Percentiles rank a stretch among this genome's conserved stretches.
These are phyloP conservation scores for Tenthredo scrophulariae DNA, from an alignment of 2,888 invertebrate species.

Conservation along the genomic window DNA sequence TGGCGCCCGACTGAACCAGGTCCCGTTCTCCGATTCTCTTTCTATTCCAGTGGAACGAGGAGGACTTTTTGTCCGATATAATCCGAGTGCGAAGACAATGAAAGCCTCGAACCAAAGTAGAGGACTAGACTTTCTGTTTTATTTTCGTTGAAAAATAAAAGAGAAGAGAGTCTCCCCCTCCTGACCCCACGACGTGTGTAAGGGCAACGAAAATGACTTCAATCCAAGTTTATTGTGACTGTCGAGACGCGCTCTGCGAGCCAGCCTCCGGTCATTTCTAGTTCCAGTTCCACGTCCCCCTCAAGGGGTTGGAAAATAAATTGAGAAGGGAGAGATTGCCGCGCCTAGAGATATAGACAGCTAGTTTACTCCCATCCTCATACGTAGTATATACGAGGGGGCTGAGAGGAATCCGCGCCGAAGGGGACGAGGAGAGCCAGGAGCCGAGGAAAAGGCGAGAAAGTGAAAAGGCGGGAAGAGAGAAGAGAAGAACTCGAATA, in stretches of 20 bases:
- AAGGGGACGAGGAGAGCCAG: not conserved
- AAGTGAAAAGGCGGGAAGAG: not conserved
- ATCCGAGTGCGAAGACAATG: not conserved
- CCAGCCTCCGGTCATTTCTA: conserved; percentile 46
- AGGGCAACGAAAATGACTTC: conserved; percentile 60
- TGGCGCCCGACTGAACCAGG: not conserved
- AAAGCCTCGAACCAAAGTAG: not conserved
- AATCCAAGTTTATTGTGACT: conserved; percentile 64
- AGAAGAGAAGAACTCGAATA: not conserved
- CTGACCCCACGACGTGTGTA: not conserved
- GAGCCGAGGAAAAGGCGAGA: not conserved
- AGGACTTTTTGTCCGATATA: not conserved
- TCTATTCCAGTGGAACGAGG: not conserved
- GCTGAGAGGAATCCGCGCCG: conserved; percentile 10
- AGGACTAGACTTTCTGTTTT: not conserved
- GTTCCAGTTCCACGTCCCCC: not conserved
- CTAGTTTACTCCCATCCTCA: conserved; percentile 25
- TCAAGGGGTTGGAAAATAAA: conserved; percentile 51
- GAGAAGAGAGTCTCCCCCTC: not conserved
- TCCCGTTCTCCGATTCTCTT: not conserved
- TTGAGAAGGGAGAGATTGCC: conserved; percentile 52
- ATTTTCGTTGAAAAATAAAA: not conserved
- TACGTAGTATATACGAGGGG: not conserved
- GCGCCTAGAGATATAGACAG: conserved; percentile 34
- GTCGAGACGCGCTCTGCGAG: conserved; percentile 45